These are phyloP conservation scores for Bujurquina vittata DNA, from an alignment of 2,113 vertebrate species.

Conservation along the genomic window DNA sequence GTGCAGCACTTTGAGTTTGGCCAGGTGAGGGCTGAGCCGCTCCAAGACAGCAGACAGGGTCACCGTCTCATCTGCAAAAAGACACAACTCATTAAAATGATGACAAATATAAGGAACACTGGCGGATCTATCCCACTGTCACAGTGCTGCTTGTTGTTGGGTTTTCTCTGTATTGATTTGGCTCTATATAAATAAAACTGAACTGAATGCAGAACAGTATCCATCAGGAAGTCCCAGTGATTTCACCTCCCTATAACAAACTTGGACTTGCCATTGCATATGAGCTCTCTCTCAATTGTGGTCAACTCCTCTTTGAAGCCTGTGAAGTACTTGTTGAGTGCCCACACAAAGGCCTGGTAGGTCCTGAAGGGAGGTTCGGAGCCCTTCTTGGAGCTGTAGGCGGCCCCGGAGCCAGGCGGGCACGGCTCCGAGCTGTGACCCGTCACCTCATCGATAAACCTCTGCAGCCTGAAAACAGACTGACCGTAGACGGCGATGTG, in stretches of 20 bases:
- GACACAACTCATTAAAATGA: neutral
- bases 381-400: constrained; percentile 82
- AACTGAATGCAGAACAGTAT: no score
- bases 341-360: constrained; percentile 98
- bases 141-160: no score
- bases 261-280: constrained; percentile 82
- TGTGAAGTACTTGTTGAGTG: constrained; percentile 94
- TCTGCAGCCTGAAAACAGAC: constrained; percentile 91
- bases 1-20: constrained; percentile 93
- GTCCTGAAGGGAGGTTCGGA: constrained; percentile 93
- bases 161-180: no score
- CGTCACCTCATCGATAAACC: constrained; percentile 97
- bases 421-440: constrained; percentile 85
- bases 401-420: constrained; percentile 79
- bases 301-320: constrained; percentile 93
- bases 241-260: neutral
- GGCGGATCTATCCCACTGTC: no score
- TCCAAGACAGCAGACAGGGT: constrained; percentile 91
- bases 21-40: constrained; percentile 87
- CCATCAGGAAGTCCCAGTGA: neutral
- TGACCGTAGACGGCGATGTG: constrained; percentile 93
- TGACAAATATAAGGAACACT: neutral
- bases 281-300: constrained; percentile 90
- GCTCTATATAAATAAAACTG: no score
- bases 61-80: constrained; percentile 86